A percentile compares a stretch with the other conserved stretches of the same genome.
Evolutionary conservation across 2,113 vertebrate genomes (phyloP).

Genomic region (Syngnathoides biaculeatus): DNA sequence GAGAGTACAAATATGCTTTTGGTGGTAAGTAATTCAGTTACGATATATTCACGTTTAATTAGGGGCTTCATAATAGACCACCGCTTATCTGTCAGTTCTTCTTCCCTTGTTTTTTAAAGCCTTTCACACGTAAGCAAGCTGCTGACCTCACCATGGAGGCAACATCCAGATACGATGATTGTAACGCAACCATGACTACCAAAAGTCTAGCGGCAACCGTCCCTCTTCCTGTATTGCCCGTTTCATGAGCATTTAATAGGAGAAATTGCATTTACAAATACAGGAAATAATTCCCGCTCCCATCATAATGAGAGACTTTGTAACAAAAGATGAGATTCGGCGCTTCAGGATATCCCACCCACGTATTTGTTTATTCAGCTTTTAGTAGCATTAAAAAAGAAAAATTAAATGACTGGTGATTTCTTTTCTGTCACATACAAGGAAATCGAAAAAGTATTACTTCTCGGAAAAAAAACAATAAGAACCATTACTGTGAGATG

Average conservation of each 20-base stretch:
- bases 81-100: slow-evolving; percentile 19
- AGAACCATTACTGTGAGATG: too few relatives aligned
- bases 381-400: too few relatives aligned
- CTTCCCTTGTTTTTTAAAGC: not conserved
- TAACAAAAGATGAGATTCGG: too few relatives aligned
- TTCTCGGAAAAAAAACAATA: too few relatives aligned
- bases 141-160: not conserved
- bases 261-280: not conserved
- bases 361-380: not conserved
- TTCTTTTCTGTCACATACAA: too few relatives aligned
- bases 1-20: not conserved
- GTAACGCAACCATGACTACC: not conserved
- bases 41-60: slow-evolving; percentile 23
- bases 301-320: not conserved
- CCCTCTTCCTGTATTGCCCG: not conserved
- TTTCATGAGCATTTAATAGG: not conserved
- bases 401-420: too few relatives aligned
- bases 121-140: not conserved
- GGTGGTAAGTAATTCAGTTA: slow-evolving; percentile 17
- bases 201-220: slow-evolving; percentile 8
- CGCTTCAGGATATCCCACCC: too few relatives aligned
- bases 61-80: slow-evolving; percentile 6
- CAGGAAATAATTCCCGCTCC: not conserved
- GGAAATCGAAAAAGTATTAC: too few relatives aligned
- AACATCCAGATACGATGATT: not conserved